These are phyloP conservation scores for Unio pictorum DNA, from an alignment of 2,888 invertebrate species.

Conservation along the genomic window DNA sequence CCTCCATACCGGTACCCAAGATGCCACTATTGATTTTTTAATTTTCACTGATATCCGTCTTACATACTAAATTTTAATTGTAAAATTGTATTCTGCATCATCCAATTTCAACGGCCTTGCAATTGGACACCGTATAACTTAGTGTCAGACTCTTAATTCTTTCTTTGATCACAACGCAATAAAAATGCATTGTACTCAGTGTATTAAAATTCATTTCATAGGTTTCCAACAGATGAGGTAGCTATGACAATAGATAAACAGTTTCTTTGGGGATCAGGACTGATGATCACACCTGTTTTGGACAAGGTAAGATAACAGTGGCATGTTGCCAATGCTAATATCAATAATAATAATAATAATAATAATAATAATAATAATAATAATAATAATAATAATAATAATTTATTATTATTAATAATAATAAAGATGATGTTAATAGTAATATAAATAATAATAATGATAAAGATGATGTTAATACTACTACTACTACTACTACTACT, in stretches of 20 bases:
- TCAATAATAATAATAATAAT: slow-evolving; percentile 4
- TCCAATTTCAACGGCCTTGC: background rate
- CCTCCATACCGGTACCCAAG: no score
- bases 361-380: background rate
- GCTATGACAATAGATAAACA: slow-evolving; percentile 48
- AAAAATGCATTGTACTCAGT: background rate
- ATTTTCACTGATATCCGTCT: no score
- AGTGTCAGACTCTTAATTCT: background rate
- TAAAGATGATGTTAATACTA: background rate
- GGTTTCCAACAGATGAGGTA: slow-evolving; percentile 43
- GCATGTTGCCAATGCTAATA: background rate
- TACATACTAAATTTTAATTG: no score
- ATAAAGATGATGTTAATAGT: no score
- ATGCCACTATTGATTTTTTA: no score
- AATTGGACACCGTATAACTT: no score
- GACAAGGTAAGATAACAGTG: slow-evolving; percentile 29
- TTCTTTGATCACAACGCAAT: background rate
- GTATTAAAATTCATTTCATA: slow-evolving; percentile 10
- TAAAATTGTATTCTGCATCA: no score
- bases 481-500: background rate
- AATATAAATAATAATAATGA: no score
- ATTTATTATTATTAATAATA: no score
- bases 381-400: no score
- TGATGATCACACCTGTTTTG: slow-evolving; percentile 64
- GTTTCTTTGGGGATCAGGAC: slow-evolving; percentile 66